Conservation (phyloP, 2,797 vertebrate species). For the Neomorphus geoffroyi region DNA sequence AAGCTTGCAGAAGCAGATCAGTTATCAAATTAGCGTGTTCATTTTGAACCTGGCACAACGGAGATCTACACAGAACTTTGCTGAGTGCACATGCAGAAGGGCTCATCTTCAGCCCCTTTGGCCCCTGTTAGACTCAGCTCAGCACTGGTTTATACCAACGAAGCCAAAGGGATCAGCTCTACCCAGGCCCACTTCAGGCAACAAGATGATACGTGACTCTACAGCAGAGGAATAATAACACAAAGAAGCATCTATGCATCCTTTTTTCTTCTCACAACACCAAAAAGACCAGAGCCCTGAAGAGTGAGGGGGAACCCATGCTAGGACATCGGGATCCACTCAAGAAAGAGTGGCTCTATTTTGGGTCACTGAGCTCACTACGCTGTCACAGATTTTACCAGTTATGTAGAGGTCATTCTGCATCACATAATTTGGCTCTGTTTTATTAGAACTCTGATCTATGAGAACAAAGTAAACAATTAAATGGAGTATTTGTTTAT, state of each 20-base stretch:
- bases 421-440: not conserved
- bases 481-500: constrained; percentile 46
- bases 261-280: not conserved
- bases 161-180: not conserved
- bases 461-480: constrained; percentile 41
- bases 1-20: not conserved
- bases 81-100: accelerated
- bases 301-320: not conserved
- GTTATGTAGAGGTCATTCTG: not conserved
- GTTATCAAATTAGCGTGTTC: not conserved
- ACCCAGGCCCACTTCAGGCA: not conserved
- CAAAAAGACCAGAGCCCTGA: not conserved
- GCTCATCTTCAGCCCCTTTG: not conserved
- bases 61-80: not conserved
- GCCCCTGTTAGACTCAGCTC: not conserved
- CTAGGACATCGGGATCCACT: not conserved
- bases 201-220: not conserved
- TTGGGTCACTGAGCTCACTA: not conserved
- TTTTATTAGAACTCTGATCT: not conserved
- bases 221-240: not conserved
- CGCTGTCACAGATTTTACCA: not conserved
- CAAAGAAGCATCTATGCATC: not conserved
- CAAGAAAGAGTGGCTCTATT: not conserved
- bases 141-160: not conserved
- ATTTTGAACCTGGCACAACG: not conserved